A percentile compares a stretch with the other conserved stretches of the same genome.
phyloP scores from a whole-genome alignment of 1,140 invertebrate species.

The Pectinophora gossypiella region DNA sequence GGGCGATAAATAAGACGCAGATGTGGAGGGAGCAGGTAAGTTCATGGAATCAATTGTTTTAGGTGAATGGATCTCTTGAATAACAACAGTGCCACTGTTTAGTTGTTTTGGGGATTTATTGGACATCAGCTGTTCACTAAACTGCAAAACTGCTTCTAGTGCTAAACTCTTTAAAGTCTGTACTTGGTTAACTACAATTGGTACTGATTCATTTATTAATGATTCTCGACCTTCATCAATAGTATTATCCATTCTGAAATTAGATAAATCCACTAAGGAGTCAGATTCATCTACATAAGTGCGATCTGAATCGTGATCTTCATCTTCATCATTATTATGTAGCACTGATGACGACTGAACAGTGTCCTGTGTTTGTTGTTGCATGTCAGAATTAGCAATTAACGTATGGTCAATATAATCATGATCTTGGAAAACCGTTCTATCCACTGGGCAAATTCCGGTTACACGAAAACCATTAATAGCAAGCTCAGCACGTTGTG shows the following conservation, averaged over 20 bases:
- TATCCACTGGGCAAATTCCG: conserved; percentile 35
- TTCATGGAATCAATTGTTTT: no score
- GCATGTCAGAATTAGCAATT: no score
- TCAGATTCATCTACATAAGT: conserved; percentile 6
- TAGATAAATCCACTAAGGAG: not conserved
- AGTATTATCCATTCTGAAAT: no score
- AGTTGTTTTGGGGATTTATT: not conserved
- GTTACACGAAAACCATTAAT: conserved; percentile 35
- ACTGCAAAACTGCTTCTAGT: no score
- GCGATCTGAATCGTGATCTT: not conserved
- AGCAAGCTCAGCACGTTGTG: conserved; percentile 26
- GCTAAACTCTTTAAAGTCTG: no score
- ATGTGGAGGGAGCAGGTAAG: not conserved
- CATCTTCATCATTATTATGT: not conserved
- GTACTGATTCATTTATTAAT: no score
- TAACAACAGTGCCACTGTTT: not conserved
- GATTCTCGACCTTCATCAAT: no score
- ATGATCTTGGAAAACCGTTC: conserved; percentile 27
- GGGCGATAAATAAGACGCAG: not conserved
- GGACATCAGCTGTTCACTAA: no score
- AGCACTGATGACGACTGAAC: no score
- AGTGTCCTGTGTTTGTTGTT: no score
- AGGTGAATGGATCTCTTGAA: not conserved
- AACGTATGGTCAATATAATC: conserved; percentile 23
- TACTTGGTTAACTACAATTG: no score